Evolutionary conservation across 2,797 vertebrate genomes (phyloP).

Genomic region (Bryconaethiops microstoma): DNA sequence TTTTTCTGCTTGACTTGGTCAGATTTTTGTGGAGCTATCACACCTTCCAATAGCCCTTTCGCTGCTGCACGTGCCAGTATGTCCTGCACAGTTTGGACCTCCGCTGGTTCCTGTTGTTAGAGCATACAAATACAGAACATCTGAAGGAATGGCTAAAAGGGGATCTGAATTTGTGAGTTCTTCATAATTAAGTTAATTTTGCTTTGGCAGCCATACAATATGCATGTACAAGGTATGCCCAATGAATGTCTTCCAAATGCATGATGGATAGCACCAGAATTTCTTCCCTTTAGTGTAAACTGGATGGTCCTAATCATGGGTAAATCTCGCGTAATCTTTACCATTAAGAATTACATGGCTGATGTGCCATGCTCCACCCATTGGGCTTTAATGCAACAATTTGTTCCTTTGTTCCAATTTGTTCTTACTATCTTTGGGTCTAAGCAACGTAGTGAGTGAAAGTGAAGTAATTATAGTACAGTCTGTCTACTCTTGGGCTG

Average conservation of each 20-base stretch:
- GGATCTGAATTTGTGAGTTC: too few species aligned
- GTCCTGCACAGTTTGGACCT: conserved; percentile 79
- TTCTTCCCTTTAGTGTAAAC: too few species aligned
- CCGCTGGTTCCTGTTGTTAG: conserved; percentile 78
- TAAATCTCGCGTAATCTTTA: not conserved
- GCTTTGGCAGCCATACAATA: too few species aligned
- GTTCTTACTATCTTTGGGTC: too few species aligned
- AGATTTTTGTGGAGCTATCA: conserved; percentile 52
- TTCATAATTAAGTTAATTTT: too few species aligned
- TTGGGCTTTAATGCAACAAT: not conserved
- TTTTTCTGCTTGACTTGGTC: not conserved
- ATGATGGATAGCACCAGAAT: too few species aligned
- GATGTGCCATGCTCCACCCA: not conserved
- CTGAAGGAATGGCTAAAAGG: not conserved
- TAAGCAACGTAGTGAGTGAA: too few species aligned
- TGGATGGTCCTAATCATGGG: not conserved
- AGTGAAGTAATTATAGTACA: too few species aligned
- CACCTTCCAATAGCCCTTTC: conserved; percentile 81
- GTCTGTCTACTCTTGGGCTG: too few species aligned
- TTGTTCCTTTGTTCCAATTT: not conserved
- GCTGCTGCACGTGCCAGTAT: conserved; percentile 84
- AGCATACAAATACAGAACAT: conserved; percentile 27
- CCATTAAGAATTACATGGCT: not conserved
- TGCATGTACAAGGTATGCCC: too few species aligned
- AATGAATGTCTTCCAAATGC: too few species aligned